A percentile compares a stretch with the other conserved stretches of the same genome.
phyloP scores from a whole-genome alignment of 2,113 vertebrate species.

The Electrona antarctica region DNA sequence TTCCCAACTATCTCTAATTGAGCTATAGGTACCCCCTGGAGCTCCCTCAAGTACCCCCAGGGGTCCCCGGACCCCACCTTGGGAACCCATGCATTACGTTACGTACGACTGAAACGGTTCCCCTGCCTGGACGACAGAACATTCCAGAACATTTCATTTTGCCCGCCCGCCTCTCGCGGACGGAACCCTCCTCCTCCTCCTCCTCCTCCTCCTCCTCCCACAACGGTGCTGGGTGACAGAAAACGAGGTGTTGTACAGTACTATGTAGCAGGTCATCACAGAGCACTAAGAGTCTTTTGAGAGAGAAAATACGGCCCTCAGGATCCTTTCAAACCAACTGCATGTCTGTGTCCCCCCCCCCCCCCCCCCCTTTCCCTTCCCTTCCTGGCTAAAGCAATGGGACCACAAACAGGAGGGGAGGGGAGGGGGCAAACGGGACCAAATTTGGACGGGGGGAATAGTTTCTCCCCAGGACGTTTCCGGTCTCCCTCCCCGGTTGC shows the following conservation, averaged over 20 bases:
- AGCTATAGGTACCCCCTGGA: too few species aligned
- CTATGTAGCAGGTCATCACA: neutral
- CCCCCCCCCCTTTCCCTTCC: too few species aligned
- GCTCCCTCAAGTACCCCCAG: too few species aligned
- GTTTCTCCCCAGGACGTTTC: conserved; percentile 3
- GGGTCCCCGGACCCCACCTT: too few species aligned
- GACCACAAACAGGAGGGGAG: conserved; percentile 23
- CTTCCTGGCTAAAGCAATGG: conserved; percentile 3
- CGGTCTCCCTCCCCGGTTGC: neutral
- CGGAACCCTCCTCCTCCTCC: too few species aligned
- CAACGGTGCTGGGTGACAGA: too few species aligned
- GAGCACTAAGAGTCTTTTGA: neutral
- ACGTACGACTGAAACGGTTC: too few species aligned
- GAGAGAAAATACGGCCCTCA: conserved; percentile 13
- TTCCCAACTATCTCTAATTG: too few species aligned
- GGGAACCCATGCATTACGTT: too few species aligned
- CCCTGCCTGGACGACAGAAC: conserved; percentile 1
- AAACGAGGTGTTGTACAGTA: too few species aligned
- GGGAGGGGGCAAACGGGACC: neutral
- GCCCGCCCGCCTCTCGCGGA: too few species aligned
- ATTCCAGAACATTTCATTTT: neutral
- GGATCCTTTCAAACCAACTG: conserved; percentile 1
- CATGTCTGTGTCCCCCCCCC: neutral
- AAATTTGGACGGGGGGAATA: neutral
- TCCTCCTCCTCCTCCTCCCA: too few species aligned